Evolutionary conservation across 2,797 vertebrate genomes (phyloP), one percentile per base, ranked within the genome.

Genomic region (Lycodopsis pacificus): DNA sequence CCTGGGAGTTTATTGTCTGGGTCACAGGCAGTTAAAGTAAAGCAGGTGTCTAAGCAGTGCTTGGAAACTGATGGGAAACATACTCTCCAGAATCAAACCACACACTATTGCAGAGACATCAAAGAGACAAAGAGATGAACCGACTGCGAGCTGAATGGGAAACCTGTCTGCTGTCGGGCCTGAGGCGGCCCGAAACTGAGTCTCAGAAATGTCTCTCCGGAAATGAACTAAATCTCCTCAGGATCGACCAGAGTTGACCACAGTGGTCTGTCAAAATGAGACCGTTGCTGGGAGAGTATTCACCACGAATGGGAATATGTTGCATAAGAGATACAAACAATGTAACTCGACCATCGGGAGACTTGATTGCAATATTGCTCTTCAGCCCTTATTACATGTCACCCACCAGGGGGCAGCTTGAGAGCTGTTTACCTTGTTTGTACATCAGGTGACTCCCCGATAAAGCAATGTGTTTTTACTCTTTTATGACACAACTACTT

Each of bases 341-440:
- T 40, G 4, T 17, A 27, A 30, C 4, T 53, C 17, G 12, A 63
- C 59, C 22, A 58, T 38, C 2, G 48, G 11, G 46, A 40, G 44
- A 44, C 13, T 34, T 46, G 30, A 42, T 10, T 11, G 20, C 22
- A 51, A 22, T 42, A 7, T 40, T 44, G 8, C 36, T 75, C 12
- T 15, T n/a, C 48, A 3, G 22, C 20, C 42, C 20, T 54, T 36
- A 22, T 65, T 42, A 19, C 27, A 15, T 19, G 46, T 76, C 32
- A 30, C 36, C 86, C 93, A 92, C 82, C 77, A 89, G 89, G 75
- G 83, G 93, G 91, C 81, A 51, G 13, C 61, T 40, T 25, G 12
- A 59, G 25, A 20, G 7, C 38, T 0, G 22, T 51, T 83, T 80
- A 65, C 22, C 10, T 65, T 51, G 3, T n/a, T 14, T 72, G 42